A percentile compares a stretch with the other conserved stretches of the same genome.
phyloP scores from a whole-genome alignment of 2,797 vertebrate species.

The Paramormyrops hopkinsi region DNA sequence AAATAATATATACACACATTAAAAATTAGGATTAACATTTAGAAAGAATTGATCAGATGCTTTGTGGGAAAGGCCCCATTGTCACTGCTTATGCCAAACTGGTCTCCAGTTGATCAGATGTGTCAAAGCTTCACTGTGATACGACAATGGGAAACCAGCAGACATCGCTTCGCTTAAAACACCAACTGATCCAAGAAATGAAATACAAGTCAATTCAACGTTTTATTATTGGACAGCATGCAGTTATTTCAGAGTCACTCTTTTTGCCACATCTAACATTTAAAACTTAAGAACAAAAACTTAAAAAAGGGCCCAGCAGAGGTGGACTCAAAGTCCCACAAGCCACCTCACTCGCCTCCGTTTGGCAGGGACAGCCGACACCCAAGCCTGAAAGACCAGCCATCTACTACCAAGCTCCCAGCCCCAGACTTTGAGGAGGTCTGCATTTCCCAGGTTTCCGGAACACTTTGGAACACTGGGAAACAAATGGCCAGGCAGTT shows the following conservation, averaged over 20 bases:
- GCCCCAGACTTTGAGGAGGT: background rate
- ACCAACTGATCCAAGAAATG: background rate
- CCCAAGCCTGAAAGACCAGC: background rate
- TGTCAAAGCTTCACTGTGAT: background rate
- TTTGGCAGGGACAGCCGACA: background rate
- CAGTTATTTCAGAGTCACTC: background rate
- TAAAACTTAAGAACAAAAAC: background rate
- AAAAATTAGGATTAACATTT: background rate
- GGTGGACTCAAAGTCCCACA: background rate
- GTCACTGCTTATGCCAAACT: background rate
- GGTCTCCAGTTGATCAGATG: background rate
- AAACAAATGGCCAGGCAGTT: background rate
- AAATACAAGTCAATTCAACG: background rate
- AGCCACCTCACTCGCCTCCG: background rate
- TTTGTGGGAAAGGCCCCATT: background rate
- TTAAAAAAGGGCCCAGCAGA: background rate
- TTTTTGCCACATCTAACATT: background rate
- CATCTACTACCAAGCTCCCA: background rate
- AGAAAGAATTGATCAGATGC: background rate
- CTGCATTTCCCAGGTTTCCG: background rate
- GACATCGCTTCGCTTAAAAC: background rate
- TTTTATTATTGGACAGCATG: slow-evolving; percentile 8
- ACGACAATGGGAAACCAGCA: background rate
- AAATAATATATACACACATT: background rate
- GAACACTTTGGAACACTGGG: background rate